These are phyloP conservation scores for Noctuana brunneofusca DNA, from an alignment of 2,888 invertebrate species.

Conservation along the genomic window DNA sequence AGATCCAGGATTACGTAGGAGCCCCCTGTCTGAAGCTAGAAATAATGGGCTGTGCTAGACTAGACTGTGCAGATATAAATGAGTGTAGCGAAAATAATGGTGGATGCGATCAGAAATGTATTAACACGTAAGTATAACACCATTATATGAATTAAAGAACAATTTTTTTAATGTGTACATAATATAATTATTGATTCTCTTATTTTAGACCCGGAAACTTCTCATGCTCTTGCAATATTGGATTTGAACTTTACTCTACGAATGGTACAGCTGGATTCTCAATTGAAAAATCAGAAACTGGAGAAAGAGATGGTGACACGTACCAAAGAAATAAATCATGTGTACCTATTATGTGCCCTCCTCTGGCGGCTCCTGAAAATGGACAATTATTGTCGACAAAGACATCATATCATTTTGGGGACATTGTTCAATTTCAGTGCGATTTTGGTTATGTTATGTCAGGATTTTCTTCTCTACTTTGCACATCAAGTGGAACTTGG, in stretches of 20 bases:
- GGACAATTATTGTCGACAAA: conserved; percentile 92
- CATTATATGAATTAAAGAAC: background rate
- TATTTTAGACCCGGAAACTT: conserved; percentile 90
- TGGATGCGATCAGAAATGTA: conserved; percentile 96
- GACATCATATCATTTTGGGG: conserved; percentile 93
- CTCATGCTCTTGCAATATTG: conserved; percentile 94
- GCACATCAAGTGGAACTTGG: conserved; percentile 95
- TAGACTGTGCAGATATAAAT: conserved; percentile 94
- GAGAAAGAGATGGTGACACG: conserved; percentile 93
- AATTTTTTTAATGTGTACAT: background rate
- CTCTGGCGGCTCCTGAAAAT: conserved; percentile 90
- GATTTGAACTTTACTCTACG: conserved; percentile 92
- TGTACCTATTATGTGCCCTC: conserved; percentile 95
- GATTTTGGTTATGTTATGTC: conserved; percentile 96
- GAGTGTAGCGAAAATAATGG: conserved; percentile 94
- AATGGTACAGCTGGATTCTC: conserved; percentile 95
- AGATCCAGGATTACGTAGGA: conserved; percentile 92
- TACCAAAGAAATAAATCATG: conserved; percentile 97
- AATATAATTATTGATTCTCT: background rate
- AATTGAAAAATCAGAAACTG: conserved; percentile 92
- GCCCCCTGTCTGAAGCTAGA: conserved; percentile 95
- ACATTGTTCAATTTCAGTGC: conserved; percentile 95
- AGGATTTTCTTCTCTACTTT: conserved; percentile 92
- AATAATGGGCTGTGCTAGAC: conserved; percentile 95
- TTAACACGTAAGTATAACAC: conserved; percentile 84